Evolutionary conservation across 1,140 invertebrate genomes (phyloP).

Genomic region (Drosophila takahashii): DNA sequence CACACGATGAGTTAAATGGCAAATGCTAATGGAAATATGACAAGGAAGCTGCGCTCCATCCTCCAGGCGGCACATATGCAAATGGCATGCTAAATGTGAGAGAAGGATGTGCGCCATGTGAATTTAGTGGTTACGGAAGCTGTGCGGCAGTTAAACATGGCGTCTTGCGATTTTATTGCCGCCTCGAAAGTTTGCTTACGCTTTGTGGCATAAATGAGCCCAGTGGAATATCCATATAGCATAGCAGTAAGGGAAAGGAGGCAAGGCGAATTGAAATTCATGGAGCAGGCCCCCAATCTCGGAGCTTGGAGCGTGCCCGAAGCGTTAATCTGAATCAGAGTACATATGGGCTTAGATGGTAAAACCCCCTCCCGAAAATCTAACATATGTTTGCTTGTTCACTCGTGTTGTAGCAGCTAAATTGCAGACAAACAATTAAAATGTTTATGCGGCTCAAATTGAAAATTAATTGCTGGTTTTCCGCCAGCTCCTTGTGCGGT

Average conservation of each 20-base stretch:
- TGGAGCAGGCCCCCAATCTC: constrained; percentile 27
- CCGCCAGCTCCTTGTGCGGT: constrained; percentile 5
- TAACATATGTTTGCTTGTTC: constrained; percentile 76
- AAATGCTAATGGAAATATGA: constrained; percentile 81
- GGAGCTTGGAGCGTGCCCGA: constrained; percentile 41
- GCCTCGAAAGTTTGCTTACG: constrained; percentile 75
- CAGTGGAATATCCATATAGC: not conserved
- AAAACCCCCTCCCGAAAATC: not conserved
- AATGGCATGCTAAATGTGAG: constrained; percentile 55
- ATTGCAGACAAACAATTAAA: constrained; percentile 78
- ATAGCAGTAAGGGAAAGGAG: not conserved
- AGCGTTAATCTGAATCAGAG: constrained; percentile 61
- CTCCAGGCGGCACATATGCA: constrained; percentile 50
- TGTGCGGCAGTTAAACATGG: constrained; percentile 61
- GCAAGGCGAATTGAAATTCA: constrained; percentile 73
- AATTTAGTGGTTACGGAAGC: constrained; percentile 77
- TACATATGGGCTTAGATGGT: constrained; percentile 36
- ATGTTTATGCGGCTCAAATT: constrained; percentile 73
- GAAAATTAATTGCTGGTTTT: constrained; percentile 73
- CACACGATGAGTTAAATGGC: constrained; percentile 72
- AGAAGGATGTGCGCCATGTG: constrained; percentile 49
- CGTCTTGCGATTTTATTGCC: constrained; percentile 72
- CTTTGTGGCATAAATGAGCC: constrained; percentile 75
- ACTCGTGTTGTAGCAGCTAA: constrained; percentile 52
- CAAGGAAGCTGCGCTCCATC: constrained; percentile 48